A percentile compares a stretch with the other conserved stretches of the same genome.
These are phyloP conservation scores for Tetropium fuscum DNA, from an alignment of 2,888 invertebrate species.

Conservation along the genomic window DNA sequence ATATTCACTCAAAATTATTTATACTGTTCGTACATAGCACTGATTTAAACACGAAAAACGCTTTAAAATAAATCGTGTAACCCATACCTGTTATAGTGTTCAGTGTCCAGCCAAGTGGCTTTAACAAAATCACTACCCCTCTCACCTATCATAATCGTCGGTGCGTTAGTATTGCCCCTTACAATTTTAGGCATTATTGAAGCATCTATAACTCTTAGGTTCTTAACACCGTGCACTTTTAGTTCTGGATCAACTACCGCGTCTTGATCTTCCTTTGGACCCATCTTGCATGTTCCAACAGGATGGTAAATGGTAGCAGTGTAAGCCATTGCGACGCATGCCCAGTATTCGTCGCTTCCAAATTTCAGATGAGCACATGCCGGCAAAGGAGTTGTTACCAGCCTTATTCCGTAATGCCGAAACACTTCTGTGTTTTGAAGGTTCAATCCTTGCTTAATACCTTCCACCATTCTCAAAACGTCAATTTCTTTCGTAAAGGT, in stretches of 20 bases:
- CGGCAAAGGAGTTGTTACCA: conserved; percentile 71
- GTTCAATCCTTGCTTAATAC: conserved; percentile 70
- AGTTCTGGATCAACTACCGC: conserved; percentile 77
- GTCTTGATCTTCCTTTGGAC: conserved; percentile 70
- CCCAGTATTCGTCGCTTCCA: conserved; percentile 76
- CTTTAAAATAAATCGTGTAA: neutral
- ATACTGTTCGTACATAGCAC: too few species aligned
- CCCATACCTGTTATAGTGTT: neutral
- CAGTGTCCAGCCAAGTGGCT: conserved; percentile 42
- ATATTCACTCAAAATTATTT: too few species aligned
- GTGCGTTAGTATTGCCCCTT: conserved; percentile 65
- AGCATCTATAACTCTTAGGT: conserved; percentile 76
- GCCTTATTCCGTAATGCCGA: conserved; percentile 69
- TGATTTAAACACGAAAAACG: too few species aligned
- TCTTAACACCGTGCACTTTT: conserved; percentile 72
- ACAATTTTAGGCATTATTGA: conserved; percentile 76
- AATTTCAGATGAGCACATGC: conserved; percentile 71
- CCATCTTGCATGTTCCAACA: conserved; percentile 79
- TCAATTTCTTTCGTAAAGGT: conserved; percentile 76
- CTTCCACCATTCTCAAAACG: conserved; percentile 71
- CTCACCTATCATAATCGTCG: conserved; percentile 65
- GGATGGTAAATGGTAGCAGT: conserved; percentile 80
- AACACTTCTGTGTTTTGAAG: conserved; percentile 73
- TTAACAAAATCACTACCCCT: conserved; percentile 64
- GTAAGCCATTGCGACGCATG: conserved; percentile 73